Percentiles rank a stretch among this genome's conserved stretches.
These are phyloP conservation scores for Myiozetetes cayanensis DNA, from an alignment of 2,113 vertebrate species.

Conservation along the genomic window DNA sequence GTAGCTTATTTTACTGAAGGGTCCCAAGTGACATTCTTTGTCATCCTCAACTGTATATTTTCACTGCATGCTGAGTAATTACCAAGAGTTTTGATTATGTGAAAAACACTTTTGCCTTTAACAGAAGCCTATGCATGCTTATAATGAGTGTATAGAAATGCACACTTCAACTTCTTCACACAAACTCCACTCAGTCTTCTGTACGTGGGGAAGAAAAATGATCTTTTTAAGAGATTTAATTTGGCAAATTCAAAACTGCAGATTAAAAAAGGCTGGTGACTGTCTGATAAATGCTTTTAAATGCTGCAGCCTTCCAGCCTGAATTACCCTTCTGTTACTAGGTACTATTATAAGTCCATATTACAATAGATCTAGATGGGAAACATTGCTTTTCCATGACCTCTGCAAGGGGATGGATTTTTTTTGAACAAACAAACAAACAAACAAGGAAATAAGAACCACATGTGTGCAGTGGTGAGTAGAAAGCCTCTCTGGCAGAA, in stretches of 20 bases:
- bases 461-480: not conserved
- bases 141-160: not conserved
- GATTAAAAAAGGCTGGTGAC: not conserved
- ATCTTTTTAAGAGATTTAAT: conserved; percentile 7
- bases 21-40: not conserved
- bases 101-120: conserved; percentile 4
- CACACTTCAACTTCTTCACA: not conserved
- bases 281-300: not conserved
- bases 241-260: not conserved
- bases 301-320: not conserved
- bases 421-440: not conserved
- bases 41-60: conserved; percentile 5
- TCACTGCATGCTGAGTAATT: conserved; percentile 40
- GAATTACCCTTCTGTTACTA: not conserved
- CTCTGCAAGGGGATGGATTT: not conserved
- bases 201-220: not conserved
- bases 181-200: not conserved
- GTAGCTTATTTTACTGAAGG: conserved; percentile 29
- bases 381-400: not conserved
- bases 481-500: not conserved
- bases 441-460: not conserved
- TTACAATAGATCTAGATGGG: not conserved
- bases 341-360: not conserved
- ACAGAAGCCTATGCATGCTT: not conserved
- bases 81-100: conserved; percentile 5